A percentile compares a stretch with the other conserved stretches of the same genome.
Conservation (phyloP, 2,113 vertebrate species). For the Centropristis striata region DNA sequence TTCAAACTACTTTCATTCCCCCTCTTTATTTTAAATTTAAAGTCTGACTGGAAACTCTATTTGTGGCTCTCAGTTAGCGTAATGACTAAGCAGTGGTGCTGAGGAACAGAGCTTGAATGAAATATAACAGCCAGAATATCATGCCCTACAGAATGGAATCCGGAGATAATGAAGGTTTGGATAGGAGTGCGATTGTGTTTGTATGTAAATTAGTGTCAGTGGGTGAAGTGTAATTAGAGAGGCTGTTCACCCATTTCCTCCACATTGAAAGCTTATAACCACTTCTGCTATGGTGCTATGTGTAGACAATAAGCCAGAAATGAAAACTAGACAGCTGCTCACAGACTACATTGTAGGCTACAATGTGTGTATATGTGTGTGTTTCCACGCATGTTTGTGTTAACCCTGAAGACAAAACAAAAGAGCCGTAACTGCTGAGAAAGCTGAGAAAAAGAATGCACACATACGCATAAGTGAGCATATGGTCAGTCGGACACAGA, state of each 20-base stretch:
- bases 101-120: constrained; percentile 65
- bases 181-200: constrained; percentile 77
- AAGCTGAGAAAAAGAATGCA: background rate
- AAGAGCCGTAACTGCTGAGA: constrained; percentile 29
- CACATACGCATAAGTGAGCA: constrained; percentile 1
- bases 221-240: constrained; percentile 82
- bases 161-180: constrained; percentile 73
- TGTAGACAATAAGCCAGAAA: constrained; percentile 62
- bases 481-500: constrained; percentile 14
- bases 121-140: constrained; percentile 68
- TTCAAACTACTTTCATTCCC: constrained; percentile 11
- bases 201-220: constrained; percentile 80
- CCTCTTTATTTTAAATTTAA: constrained; percentile 7
- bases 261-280: constrained; percentile 61
- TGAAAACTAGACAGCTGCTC: constrained; percentile 39
- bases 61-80: constrained; percentile 36
- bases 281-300: constrained; percentile 50
- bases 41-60: constrained; percentile 29
- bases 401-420: constrained; percentile 24
- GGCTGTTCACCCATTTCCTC: constrained; percentile 77
- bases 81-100: constrained; percentile 53
- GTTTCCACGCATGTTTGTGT: background rate
- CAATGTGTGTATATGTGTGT: background rate
- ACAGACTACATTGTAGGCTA: background rate
- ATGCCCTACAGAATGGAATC: constrained; percentile 66